These are phyloP conservation scores for Aurelia sp. DNA, from an alignment of 30 jellyfish, hydroid and myxozoan species.

Conservation along the genomic window DNA sequence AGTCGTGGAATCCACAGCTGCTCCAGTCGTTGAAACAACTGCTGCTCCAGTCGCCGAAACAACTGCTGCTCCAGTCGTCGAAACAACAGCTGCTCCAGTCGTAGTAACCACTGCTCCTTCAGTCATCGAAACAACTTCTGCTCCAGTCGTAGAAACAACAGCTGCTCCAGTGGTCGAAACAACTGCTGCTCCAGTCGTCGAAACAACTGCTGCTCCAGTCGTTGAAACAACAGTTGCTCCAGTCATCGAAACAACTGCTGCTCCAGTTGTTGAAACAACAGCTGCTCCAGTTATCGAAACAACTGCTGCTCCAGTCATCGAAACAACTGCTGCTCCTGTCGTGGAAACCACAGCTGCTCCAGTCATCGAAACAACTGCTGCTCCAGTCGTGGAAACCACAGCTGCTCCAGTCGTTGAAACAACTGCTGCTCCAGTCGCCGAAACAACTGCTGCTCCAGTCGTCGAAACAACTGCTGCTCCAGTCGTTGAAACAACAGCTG, in stretches of 20 bases:
- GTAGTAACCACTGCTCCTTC: slow-evolving; percentile 25
- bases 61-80: slow-evolving; percentile 42
- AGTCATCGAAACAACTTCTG: slow-evolving; percentile 37
- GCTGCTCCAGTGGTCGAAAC: slow-evolving; percentile 39
- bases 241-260: slow-evolving; percentile 17
- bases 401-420: slow-evolving; percentile 35
- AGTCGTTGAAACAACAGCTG: slow-evolving; percentile 9
- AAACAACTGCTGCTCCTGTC: slow-evolving; percentile 17
- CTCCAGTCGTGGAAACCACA: slow-evolving; percentile 14
- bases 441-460: slow-evolving; percentile 22
- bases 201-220: slow-evolving; percentile 15
- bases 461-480: slow-evolving; percentile 22
- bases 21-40: slow-evolving; percentile 22
- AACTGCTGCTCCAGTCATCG: slow-evolving; percentile 20
- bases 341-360: slow-evolving; percentile 44
- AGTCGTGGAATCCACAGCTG: slow-evolving; percentile 36
- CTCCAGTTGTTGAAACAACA: slow-evolving; percentile 18
- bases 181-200: slow-evolving; percentile 2
- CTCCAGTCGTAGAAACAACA: slow-evolving; percentile 34
- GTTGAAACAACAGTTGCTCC: slow-evolving; percentile 41
- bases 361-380: slow-evolving; percentile 45
- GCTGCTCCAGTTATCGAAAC: slow-evolving; percentile 25
- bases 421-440: slow-evolving; percentile 24
- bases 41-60: slow-evolving; percentile 44
- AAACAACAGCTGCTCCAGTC: slow-evolving; percentile 38